Conservation (phyloP, 2,888 invertebrate genomes). For the Suillia variegata region DNA sequence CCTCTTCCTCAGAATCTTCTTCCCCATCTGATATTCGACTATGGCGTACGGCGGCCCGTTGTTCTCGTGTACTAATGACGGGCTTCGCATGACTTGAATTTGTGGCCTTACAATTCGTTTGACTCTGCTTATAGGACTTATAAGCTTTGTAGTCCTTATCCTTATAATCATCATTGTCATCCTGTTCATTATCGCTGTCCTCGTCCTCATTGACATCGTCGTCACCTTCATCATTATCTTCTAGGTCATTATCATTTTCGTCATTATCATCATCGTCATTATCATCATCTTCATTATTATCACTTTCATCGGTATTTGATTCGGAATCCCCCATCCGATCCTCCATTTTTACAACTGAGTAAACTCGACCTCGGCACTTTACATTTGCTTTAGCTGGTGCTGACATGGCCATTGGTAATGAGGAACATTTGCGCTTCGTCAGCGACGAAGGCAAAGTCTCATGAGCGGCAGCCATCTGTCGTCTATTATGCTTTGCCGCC, state of each 20-base stretch:
- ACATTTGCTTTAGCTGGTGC: slow-evolving; percentile 19
- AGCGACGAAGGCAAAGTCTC: neutral
- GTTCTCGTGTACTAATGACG: slow-evolving; percentile 38
- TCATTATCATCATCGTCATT: slow-evolving; percentile 30
- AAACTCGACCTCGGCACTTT: slow-evolving; percentile 19
- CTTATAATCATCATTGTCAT: slow-evolving; percentile 32
- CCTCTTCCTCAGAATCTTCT: slow-evolving; percentile 10
- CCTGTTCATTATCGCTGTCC: slow-evolving; percentile 26
- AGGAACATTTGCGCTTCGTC: neutral
- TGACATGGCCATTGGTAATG: slow-evolving; percentile 21
- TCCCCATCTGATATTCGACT: slow-evolving; percentile 26
- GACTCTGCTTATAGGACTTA: slow-evolving; percentile 14
- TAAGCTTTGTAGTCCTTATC: slow-evolving; percentile 44
- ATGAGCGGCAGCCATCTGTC: slow-evolving; percentile 7
- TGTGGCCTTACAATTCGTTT: neutral
- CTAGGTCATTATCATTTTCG: slow-evolving; percentile 27
- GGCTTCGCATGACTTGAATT: slow-evolving; percentile 13
- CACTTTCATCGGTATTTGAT: slow-evolving; percentile 19
- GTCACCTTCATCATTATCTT: slow-evolving; percentile 19
- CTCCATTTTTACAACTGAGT: slow-evolving; percentile 51
- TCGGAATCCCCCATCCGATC: slow-evolving; percentile 60
- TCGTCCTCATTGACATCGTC: slow-evolving; percentile 26
- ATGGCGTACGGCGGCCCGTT: slow-evolving; percentile 38
- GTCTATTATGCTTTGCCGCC: slow-evolving; percentile 33
- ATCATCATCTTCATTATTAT: slow-evolving; percentile 22